Conservation (phyloP, 1,140 invertebrate species). For the Drosophila kohkoa region DNA sequence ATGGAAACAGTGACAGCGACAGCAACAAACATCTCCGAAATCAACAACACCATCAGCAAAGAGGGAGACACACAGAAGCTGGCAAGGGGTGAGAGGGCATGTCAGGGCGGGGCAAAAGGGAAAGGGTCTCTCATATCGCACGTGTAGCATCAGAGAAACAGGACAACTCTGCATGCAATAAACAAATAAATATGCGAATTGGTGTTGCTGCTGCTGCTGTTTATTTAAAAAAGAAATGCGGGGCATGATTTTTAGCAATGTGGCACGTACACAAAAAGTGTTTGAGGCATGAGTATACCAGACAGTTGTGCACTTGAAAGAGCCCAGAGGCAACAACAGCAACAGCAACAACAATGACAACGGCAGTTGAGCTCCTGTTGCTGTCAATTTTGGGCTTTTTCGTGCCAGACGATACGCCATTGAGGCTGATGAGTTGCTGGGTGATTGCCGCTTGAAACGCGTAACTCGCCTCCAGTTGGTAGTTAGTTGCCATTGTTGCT, state of each 20-base stretch:
- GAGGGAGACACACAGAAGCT: not conserved
- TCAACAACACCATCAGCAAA: slow-evolving; percentile 44
- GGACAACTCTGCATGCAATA: slow-evolving; percentile 61
- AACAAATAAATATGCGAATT: slow-evolving; percentile 78
- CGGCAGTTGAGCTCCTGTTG: slow-evolving; percentile 64
- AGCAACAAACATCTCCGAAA: slow-evolving; percentile 42
- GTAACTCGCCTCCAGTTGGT: slow-evolving; percentile 43
- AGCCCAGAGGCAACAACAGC: slow-evolving; percentile 37
- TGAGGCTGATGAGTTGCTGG: slow-evolving; percentile 41
- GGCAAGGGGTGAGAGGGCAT: slow-evolving; percentile 9
- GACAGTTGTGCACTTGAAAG: slow-evolving; percentile 77
- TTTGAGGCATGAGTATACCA: slow-evolving; percentile 47
- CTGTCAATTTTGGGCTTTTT: slow-evolving; percentile 57
- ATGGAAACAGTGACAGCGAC: slow-evolving; percentile 14
- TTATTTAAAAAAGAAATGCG: slow-evolving; percentile 78
- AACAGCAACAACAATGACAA: slow-evolving; percentile 13
- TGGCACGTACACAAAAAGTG: slow-evolving; percentile 75
- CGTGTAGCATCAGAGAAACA: slow-evolving; percentile 41
- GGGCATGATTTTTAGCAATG: slow-evolving; percentile 81
- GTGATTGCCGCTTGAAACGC: slow-evolving; percentile 40
- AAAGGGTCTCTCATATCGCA: slow-evolving; percentile 40
- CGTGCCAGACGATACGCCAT: slow-evolving; percentile 55
- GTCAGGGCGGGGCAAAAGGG: not conserved
- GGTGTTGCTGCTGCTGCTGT: slow-evolving; percentile 54
- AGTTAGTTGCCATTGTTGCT: slow-evolving; percentile 44